Evolutionary conservation across 1,140 invertebrate species (phyloP).

Genomic region (Pantala flavescens): DNA sequence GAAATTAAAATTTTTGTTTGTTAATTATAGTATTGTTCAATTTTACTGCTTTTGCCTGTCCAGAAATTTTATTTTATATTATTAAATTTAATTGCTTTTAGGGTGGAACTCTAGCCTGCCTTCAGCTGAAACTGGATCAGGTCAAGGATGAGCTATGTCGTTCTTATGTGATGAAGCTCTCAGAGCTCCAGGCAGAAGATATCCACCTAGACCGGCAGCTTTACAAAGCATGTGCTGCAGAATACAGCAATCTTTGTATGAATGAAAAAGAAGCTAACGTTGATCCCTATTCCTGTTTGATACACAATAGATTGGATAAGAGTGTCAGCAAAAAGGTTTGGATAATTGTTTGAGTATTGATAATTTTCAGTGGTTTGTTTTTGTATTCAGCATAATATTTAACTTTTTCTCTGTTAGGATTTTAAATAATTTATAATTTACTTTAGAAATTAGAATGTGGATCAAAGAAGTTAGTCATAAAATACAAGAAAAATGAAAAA

Average conservation of each 20-base stretch:
- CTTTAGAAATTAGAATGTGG: too few species aligned
- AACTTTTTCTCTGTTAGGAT: too few species aligned
- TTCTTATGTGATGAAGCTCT: conserved; percentile 67
- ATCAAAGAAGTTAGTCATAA: too few species aligned
- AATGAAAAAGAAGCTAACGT: conserved; percentile 58
- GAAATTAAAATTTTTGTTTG: too few species aligned
- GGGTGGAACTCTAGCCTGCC: conserved; percentile 72
- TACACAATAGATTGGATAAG: conserved; percentile 70
- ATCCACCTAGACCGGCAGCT: conserved; percentile 82
- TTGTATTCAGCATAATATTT: too few species aligned
- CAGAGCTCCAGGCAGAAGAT: conserved; percentile 85
- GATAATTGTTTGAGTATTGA: background rate
- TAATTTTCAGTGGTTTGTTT: conserved; percentile 10
- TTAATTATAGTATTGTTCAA: too few species aligned
- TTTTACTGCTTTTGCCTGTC: too few species aligned
- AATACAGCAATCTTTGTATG: conserved; percentile 62
- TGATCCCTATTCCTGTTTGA: conserved; percentile 84
- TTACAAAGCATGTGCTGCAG: conserved; percentile 78
- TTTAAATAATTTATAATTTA: too few species aligned
- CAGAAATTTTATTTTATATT: too few species aligned
- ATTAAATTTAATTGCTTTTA: conserved; percentile 47
- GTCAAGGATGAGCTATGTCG: conserved; percentile 55
- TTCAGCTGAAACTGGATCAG: conserved; percentile 50
- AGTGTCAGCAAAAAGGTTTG: conserved; percentile 43
- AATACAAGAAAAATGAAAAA: too few species aligned